Conservation (phyloP, 2,797 vertebrate genomes). For the Periophthalmus magnuspinnatus region DNA sequence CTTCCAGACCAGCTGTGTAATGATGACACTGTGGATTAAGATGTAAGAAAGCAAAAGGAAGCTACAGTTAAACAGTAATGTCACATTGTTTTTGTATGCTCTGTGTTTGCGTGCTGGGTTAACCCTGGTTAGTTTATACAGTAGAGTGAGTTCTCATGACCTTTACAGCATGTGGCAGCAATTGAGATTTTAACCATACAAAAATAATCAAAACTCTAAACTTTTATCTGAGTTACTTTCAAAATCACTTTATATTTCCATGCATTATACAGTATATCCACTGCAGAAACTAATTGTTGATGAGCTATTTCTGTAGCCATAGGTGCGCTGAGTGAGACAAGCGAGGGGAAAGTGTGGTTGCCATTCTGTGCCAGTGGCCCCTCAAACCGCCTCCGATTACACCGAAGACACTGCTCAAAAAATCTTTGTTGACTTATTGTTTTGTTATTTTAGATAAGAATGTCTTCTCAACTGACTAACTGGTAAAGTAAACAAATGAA, state of each 20-base stretch:
- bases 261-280: not conserved
- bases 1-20: conserved; percentile 13
- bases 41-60: conserved; percentile 50
- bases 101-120: not conserved
- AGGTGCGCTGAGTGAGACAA: too few relatives aligned
- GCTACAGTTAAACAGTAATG: conserved; percentile 35
- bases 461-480: too few relatives aligned
- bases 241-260: not conserved
- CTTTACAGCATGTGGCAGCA: not conserved
- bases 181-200: not conserved
- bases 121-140: not conserved
- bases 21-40: conserved; percentile 21
- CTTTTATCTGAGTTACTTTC: not conserved
- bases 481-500: too few relatives aligned
- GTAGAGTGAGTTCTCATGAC: not conserved
- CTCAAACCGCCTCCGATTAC: too few relatives aligned
- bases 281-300: not conserved
- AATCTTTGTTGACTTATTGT: too few relatives aligned
- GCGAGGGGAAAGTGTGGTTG: too few relatives aligned
- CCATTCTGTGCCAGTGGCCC: too few relatives aligned
- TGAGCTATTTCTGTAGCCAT: too few relatives aligned
- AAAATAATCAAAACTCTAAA: not conserved
- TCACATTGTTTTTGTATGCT: not conserved
- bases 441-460: too few relatives aligned
- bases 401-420: too few relatives aligned